phyloP scores from a whole-genome alignment of 1,140 invertebrate genomes.

The Papilio polyxenes region DNA sequence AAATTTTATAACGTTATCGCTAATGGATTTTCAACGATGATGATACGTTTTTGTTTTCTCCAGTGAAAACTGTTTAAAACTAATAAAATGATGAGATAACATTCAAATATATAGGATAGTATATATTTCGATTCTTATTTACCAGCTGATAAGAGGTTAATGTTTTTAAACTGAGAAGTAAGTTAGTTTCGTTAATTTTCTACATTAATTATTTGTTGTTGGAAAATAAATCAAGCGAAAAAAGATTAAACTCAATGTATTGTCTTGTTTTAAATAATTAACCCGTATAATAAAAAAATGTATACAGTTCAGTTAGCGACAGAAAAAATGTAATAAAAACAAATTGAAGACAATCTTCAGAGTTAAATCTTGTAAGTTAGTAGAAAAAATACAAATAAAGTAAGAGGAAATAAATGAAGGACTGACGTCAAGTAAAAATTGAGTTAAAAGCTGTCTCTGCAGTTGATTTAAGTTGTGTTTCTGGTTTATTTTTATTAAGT shows the following conservation, averaged over 20 bases:
- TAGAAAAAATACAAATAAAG: slow-evolving; percentile 4
- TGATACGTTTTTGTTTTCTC: neutral
- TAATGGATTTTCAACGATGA: slow-evolving; percentile 23
- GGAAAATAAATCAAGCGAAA: too few species aligned
- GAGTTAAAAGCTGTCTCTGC: slow-evolving; percentile 15
- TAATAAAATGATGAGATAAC: too few species aligned
- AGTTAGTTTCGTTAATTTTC: too few species aligned
- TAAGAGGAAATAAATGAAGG: slow-evolving; percentile 1
- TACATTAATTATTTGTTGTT: too few species aligned
- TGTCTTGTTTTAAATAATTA: too few species aligned
- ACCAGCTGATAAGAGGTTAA: too few species aligned
- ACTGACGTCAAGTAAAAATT: slow-evolving; percentile 15
- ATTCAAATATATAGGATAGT: too few species aligned
- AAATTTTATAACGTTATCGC: slow-evolving; percentile 13
- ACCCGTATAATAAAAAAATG: neutral
- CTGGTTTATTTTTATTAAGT: neutral
- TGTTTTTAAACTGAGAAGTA: too few species aligned
- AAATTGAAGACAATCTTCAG: slow-evolving; percentile 14
- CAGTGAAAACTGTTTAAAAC: too few species aligned
- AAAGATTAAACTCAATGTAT: too few species aligned
- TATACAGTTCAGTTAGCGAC: neutral
- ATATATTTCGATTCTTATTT: too few species aligned
- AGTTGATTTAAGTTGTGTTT: slow-evolving; percentile 6
- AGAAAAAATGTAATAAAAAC: slow-evolving; percentile 2
- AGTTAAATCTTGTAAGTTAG: slow-evolving; percentile 8